Conservation (phyloP, 1,140 invertebrate species). For the Manduca sexta region DNA sequence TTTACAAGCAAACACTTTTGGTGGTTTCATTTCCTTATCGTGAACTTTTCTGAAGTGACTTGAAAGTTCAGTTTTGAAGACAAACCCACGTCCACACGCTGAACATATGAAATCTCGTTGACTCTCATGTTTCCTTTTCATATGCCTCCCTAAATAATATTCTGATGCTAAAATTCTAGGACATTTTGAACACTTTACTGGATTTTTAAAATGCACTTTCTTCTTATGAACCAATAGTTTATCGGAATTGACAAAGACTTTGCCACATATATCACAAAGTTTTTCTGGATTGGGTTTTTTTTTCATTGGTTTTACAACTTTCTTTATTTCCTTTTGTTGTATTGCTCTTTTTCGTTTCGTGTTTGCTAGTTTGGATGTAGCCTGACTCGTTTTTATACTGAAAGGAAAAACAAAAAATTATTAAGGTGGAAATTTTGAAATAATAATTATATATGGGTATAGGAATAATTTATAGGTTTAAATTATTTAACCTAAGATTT, state of each 20-base stretch:
- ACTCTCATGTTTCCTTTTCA: slow-evolving; percentile 51
- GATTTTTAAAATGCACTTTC: slow-evolving; percentile 36
- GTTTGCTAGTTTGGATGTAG: slow-evolving; percentile 5
- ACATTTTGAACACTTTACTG: slow-evolving; percentile 48
- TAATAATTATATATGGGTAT: slow-evolving; percentile 1
- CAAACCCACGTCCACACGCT: slow-evolving; percentile 53
- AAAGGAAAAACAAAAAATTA: slow-evolving; percentile 12
- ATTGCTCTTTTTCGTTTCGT: slow-evolving; percentile 8
- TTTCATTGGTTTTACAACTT: not conserved
- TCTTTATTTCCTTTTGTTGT: slow-evolving; percentile 21
- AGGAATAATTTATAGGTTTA: not conserved
- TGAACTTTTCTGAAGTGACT: slow-evolving; percentile 59
- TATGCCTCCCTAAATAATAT: slow-evolving; percentile 57
- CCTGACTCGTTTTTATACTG: slow-evolving; percentile 24
- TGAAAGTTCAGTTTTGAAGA: slow-evolving; percentile 53
- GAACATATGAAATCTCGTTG: slow-evolving; percentile 55
- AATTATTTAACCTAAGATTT: not conserved
- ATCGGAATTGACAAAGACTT: slow-evolving; percentile 42
- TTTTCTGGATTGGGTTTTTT: slow-evolving; percentile 17
- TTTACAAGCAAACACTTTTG: slow-evolving; percentile 52
- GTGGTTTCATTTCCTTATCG: slow-evolving; percentile 38
- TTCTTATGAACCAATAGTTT: slow-evolving; percentile 39
- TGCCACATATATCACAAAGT: slow-evolving; percentile 57
- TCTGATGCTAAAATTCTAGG: slow-evolving; percentile 43
- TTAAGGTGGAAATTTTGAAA: slow-evolving; percentile 5